A percentile compares a stretch with the other conserved stretches of the same genome.
Evolutionary conservation across 1,140 invertebrate genomes (phyloP).

Genomic region (Aporrectodea caliginosa): DNA sequence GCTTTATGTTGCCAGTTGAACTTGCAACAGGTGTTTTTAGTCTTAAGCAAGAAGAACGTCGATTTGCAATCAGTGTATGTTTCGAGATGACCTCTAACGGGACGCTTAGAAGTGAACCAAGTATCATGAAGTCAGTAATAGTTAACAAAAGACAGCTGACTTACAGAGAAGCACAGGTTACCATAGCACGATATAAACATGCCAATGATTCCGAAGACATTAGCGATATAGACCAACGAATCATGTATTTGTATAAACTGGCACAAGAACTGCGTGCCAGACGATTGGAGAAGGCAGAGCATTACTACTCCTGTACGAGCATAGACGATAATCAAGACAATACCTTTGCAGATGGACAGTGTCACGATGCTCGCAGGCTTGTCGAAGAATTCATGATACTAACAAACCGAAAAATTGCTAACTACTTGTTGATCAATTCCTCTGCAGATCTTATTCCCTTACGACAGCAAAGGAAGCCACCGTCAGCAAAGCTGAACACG

Average conservation of each 20-base stretch:
- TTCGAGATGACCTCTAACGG: too few relatives aligned
- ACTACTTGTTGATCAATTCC: conserved; percentile 38
- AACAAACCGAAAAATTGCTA: conserved; percentile 43
- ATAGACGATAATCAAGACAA: too few relatives aligned
- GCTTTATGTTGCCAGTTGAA: conserved; percentile 53
- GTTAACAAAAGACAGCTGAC: conserved; percentile 15
- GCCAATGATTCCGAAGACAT: too few relatives aligned
- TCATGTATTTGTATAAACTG: conserved; percentile 28
- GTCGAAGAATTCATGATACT: conserved; percentile 45
- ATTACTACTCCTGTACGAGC: too few relatives aligned
- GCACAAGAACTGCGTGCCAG: conserved; percentile 38
- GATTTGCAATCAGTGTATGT: conserved; percentile 43
- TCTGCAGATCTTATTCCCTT: conserved; percentile 42
- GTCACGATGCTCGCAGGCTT: conserved; percentile 42
- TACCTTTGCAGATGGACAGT: conserved; percentile 30
- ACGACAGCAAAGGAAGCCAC: conserved; percentile 38
- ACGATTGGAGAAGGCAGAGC: too few relatives aligned
- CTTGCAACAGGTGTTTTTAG: conserved; percentile 54
- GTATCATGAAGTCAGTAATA: conserved; percentile 8
- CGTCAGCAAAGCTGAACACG: conserved; percentile 31
- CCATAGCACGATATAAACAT: too few relatives aligned
- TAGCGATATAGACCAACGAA: too few relatives aligned
- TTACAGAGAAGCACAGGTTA: conserved; percentile 15
- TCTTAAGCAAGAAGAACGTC: conserved; percentile 46
- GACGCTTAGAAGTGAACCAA: too few relatives aligned